These are phyloP conservation scores for Rhabditoides inermis DNA, from an alignment of 2,888 invertebrate genomes.

Conservation along the genomic window DNA sequence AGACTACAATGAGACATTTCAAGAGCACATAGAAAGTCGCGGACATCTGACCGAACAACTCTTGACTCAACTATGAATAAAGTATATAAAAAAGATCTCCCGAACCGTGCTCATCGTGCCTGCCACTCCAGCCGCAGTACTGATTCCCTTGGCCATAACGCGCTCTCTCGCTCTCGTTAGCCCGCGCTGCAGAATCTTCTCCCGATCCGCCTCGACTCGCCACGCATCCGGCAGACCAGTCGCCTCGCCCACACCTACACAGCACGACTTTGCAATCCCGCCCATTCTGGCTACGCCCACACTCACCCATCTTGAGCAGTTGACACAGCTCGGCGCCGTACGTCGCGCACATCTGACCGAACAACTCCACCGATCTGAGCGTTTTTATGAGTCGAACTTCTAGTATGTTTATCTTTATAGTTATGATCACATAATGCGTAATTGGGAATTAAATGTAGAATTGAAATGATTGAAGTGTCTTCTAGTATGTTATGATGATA, in stretches of 20 bases:
- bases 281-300: too few relatives aligned
- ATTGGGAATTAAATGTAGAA: background rate
- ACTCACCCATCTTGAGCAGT: conserved; percentile 62
- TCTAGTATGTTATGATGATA: too few relatives aligned
- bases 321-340: conserved; percentile 82
- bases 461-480: background rate
- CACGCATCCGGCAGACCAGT: conserved; percentile 81
- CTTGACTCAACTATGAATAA: too few relatives aligned
- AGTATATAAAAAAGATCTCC: background rate
- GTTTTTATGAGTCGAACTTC: conserved; percentile 8
- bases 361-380: conserved; percentile 71
- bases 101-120: background rate
- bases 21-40: too few relatives aligned
- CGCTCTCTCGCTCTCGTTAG: conserved; percentile 22
- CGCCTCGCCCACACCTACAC: too few relatives aligned
- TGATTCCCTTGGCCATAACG: conserved; percentile 3
- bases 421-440: too few relatives aligned
- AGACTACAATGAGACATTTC: background rate
- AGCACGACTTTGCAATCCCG: too few relatives aligned
- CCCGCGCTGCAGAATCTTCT: conserved; percentile 24
- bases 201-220: conserved; percentile 67
- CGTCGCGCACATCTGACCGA: conserved; percentile 74
- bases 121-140: background rate
- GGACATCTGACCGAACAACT: too few relatives aligned
- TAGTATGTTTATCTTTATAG: background rate